These are phyloP conservation scores for Lycaena phlaeas DNA, from an alignment of 2,888 invertebrate species.

Conservation along the genomic window DNA sequence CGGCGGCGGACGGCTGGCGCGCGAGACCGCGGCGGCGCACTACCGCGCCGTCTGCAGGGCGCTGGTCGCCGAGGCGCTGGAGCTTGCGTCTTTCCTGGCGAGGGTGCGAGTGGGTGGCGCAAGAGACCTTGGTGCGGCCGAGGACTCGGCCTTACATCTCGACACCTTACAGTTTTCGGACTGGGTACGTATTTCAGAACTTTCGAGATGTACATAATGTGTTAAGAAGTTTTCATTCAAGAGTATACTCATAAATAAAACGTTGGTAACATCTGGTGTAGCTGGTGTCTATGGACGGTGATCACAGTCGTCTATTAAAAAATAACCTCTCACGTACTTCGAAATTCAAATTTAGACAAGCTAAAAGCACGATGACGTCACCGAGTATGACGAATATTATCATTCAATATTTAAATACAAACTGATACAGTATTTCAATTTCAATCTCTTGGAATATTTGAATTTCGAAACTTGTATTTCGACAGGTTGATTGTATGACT, in stretches of 20 bases:
- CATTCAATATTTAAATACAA: too few relatives aligned
- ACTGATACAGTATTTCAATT: too few relatives aligned
- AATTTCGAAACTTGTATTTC: background rate
- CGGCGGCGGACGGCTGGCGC: constrained; percentile 48
- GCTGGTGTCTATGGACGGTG: too few relatives aligned
- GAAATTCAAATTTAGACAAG: too few relatives aligned
- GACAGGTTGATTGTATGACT: constrained; percentile 2
- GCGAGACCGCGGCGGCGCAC: constrained; percentile 80
- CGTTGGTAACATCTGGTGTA: too few relatives aligned
- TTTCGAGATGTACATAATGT: too few relatives aligned
- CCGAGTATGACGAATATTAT: too few relatives aligned
- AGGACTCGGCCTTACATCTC: constrained; percentile 79
- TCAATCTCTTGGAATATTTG: background rate
- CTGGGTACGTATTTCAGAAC: constrained; percentile 79
- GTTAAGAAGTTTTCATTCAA: too few relatives aligned
- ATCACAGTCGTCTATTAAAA: too few relatives aligned
- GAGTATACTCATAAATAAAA: too few relatives aligned
- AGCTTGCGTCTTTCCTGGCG: constrained; percentile 91
- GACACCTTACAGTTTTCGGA: constrained; percentile 90
- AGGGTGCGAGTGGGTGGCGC: constrained; percentile 82
- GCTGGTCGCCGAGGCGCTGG: constrained; percentile 91
- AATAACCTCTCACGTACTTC: too few relatives aligned
- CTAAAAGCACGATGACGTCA: too few relatives aligned
- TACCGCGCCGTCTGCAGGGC: constrained; percentile 95
- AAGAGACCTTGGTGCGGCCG: constrained; percentile 75